Percentiles rank a stretch among this genome's conserved stretches.
Evolutionary conservation across 1,140 invertebrate species (phyloP).

Genomic region (Sarcophaga bullata): DNA sequence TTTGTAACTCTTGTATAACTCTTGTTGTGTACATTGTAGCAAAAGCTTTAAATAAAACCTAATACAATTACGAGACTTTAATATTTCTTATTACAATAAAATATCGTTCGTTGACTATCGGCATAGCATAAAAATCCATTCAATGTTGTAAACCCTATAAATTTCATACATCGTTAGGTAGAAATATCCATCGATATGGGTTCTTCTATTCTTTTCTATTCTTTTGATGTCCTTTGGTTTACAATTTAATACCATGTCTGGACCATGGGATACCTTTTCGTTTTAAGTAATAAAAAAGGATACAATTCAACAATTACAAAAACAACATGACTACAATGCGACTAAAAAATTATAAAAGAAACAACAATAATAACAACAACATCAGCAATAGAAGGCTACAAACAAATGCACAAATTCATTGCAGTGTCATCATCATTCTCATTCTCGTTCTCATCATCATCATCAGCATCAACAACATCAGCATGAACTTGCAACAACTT

Average conservation of each 20-base stretch:
- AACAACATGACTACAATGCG: conserved; percentile 27
- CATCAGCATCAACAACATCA: not conserved
- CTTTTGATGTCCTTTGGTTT: too few relatives aligned
- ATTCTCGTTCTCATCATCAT: not conserved
- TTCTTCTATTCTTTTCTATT: too few relatives aligned
- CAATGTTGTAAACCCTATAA: too few relatives aligned
- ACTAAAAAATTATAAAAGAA: not conserved
- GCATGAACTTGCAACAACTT: not conserved
- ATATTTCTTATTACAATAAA: too few relatives aligned
- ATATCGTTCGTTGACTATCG: too few relatives aligned
- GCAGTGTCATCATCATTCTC: not conserved
- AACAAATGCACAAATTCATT: not conserved
- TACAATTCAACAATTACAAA: conserved; percentile 41
- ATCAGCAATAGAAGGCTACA: not conserved
- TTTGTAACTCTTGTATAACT: too few relatives aligned
- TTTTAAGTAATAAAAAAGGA: conserved; percentile 25
- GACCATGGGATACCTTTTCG: conserved; percentile 13
- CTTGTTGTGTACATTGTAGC: too few relatives aligned
- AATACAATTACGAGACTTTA: too few relatives aligned
- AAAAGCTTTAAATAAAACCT: too few relatives aligned
- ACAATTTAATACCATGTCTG: not conserved
- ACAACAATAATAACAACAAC: not conserved
- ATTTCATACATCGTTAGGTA: too few relatives aligned
- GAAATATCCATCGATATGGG: too few relatives aligned
- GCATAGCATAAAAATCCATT: too few relatives aligned